phyloP scores from a whole-genome alignment of 2,888 invertebrate species.

The Ariolimax columbianus region DNA sequence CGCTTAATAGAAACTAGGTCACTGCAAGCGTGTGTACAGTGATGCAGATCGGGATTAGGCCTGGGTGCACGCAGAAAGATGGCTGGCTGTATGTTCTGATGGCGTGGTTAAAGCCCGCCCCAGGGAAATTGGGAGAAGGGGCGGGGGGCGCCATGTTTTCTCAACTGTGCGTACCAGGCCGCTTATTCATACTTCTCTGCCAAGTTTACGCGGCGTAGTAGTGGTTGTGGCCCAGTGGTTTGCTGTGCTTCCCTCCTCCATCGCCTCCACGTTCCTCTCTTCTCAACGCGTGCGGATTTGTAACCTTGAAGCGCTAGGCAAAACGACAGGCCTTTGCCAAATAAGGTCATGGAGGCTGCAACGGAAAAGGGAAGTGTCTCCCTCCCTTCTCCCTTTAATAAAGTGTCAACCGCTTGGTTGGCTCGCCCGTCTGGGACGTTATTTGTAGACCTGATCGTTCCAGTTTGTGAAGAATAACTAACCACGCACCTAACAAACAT shows the following conservation, averaged over 20 bases:
- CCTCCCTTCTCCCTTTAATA: too few species aligned
- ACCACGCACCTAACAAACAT: too few species aligned
- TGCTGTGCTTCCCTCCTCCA: not conserved
- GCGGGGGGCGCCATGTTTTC: not conserved
- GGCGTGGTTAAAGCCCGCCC: not conserved
- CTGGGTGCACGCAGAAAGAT: not conserved
- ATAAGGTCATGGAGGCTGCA: conserved; percentile 30
- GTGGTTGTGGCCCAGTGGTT: not conserved
- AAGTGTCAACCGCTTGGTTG: too few species aligned
- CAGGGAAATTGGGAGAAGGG: not conserved
- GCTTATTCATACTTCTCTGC: not conserved
- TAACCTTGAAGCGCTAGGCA: conserved; percentile 38
- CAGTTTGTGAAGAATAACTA: too few species aligned
- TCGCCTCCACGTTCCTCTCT: too few species aligned
- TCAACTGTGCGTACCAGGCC: too few species aligned
- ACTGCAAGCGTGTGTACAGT: conserved; percentile 13
- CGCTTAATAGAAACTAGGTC: not conserved
- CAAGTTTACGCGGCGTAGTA: conserved; percentile 22
- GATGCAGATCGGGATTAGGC: conserved; percentile 26
- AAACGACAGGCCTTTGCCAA: conserved; percentile 32
- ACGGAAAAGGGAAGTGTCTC: too few species aligned
- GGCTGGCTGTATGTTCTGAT: not conserved
- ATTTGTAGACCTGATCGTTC: too few species aligned
- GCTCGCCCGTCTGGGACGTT: too few species aligned
- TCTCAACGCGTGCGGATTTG: conserved; percentile 29